Evolutionary conservation across 2,888 invertebrate species (phyloP), one percentile per base, ranked within the genome.

Genomic region (Agrochola circellaris): DNA sequence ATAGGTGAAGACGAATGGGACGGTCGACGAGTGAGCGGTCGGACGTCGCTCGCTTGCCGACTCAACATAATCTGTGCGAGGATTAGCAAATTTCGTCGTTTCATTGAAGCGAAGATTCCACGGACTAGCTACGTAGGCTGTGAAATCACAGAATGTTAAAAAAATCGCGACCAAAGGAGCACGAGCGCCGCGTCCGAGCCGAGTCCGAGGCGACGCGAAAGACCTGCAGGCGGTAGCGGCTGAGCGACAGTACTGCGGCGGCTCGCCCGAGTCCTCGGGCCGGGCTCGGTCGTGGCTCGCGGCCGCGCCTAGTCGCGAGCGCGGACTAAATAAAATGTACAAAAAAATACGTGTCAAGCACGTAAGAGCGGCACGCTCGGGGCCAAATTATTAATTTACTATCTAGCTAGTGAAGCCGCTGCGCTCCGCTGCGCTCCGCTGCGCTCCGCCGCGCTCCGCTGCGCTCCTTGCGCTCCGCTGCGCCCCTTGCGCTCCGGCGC

Each of bases 331-430:
- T 84, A 77, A 88, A 90, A 90, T 89, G 90, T 90, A 90, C 89
- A 90, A 89, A 88, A 64, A 83, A 82, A 66, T n/a, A 79, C 34
- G 73, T 72, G 73, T 61, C 62, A 11, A 20, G 58, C 80, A 38
- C 61, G 83, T 15, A 38, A 20, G 73, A 58, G 58, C 65, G 64
- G 48, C 62, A 38, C 62, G 77, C 30, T 30, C 54, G 72, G 66
- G 68, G 76, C 64, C 75, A 86, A 90, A 89, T 90, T 84, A 93
- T 93, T 92, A 92, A 94, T 95, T 93, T 84, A 91, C 93, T 94
- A 95, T 93, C 94, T 94, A 95, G 94, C 93, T 94, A 94, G 91
- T 48, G 17, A 62, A 23, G 56, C 45, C 48, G 48, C 48, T 17
- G 17, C 15, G 48, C 17, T 45, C 15, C 38, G 38, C 9, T 42